Base-by-base conservation (phyloP, 2,888 invertebrate genomes). In the Asteroscopus sphinx region DNA sequence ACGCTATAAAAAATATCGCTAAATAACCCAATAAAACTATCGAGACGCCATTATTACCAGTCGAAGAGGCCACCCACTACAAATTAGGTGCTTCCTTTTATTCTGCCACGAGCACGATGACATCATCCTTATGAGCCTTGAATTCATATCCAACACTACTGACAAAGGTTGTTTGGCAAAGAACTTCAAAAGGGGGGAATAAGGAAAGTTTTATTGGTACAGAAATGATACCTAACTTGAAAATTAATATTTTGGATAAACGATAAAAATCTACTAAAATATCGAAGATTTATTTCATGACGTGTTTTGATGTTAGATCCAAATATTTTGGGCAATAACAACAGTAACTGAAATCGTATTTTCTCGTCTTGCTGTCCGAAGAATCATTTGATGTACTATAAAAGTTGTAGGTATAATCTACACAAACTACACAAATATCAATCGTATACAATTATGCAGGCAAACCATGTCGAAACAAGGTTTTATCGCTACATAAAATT, bases 81-180 rank as follows among this genome's bases (percentile, higher is more conserved):
- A 80, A 77, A 83, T 81, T 76, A 80, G 75, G 68, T 41, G 60
- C 73, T 77, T 86, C 85, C 82, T 79, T 76, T 68, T 67, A 77
- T 73, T 75, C 65, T 68, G 46, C 57, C 51, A 33, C 16, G 47
- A 35, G 32, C 52, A 30, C 37, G 58, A 58, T 83, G 84, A 85
- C 80, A 82, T 82, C 84, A 86, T 76, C 11, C 42, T 9, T 49
- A 62, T 53, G 41, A 48, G 53, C 52, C 46, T 49, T 68, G 55
- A 67, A 72, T 79, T 73, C 57, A 68, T 73, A 78, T 73, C 59
- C 64, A 58, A 70, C 65, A 65, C 51, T 51, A 32, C 21, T 45
- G 35, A 13, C 49, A 45, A 42, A 55, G 47, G 49, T 59, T 61
- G 42, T 58, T 58, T 39, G 39, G 8, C n/a, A 39, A 9, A 32